A percentile compares a stretch with the other conserved stretches of the same genome.
Evolutionary conservation across 2,888 invertebrate genomes (phyloP).

Genomic region (Cyclophora punctaria): DNA sequence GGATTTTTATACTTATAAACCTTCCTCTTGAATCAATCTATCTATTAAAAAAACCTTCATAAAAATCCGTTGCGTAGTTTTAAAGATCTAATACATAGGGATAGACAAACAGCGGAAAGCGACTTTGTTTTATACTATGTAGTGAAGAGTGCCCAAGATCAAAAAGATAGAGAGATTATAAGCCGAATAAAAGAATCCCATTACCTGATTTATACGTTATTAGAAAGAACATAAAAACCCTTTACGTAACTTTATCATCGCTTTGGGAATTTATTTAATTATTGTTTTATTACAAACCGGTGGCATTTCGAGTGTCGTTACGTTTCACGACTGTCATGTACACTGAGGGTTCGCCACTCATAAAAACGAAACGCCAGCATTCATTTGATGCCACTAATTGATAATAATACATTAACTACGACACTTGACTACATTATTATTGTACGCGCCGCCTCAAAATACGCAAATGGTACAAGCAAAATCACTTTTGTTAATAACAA

Average conservation of each 20-base stretch:
- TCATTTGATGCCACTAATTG: slow-evolving; percentile 8
- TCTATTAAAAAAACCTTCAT: too few species aligned
- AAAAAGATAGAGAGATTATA: too few species aligned
- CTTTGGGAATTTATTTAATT: slow-evolving; percentile 29
- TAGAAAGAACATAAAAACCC: background rate
- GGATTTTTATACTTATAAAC: too few species aligned
- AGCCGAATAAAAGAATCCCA: too few species aligned
- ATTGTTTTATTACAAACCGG: slow-evolving; percentile 25
- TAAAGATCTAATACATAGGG: too few species aligned
- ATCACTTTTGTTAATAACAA: slow-evolving; percentile 4
- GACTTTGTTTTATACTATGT: too few species aligned
- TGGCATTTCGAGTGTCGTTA: slow-evolving; percentile 27
- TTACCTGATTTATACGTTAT: too few species aligned
- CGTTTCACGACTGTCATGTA: slow-evolving; percentile 30
- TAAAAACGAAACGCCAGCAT: slow-evolving; percentile 17
- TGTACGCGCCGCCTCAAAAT: too few species aligned
- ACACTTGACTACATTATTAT: background rate
- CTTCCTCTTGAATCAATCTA: too few species aligned
- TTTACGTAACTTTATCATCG: slow-evolving; percentile 12
- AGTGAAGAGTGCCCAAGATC: too few species aligned
- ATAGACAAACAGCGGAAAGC: too few species aligned
- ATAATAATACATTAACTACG: slow-evolving; percentile 3
- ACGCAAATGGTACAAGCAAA: background rate
- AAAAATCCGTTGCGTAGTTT: too few species aligned
- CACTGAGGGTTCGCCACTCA: slow-evolving; percentile 20